Percentiles rank a stretch among this genome's conserved stretches.
These are phyloP conservation scores for Ursus arctos DNA, from an alignment of 2,113 vertebrate species.

Conservation along the genomic window DNA sequence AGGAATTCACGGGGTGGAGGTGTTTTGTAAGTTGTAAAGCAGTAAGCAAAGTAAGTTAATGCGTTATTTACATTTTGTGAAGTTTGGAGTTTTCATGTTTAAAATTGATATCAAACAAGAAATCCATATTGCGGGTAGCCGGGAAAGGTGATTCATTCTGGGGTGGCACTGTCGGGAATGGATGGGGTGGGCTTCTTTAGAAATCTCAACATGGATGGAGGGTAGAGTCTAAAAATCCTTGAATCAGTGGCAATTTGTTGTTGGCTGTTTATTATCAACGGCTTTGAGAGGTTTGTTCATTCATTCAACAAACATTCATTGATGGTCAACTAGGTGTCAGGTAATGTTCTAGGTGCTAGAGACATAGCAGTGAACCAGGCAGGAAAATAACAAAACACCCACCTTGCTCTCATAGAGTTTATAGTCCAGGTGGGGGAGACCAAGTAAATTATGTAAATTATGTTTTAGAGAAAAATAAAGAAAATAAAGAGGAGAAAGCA, in stretches of 20 bases:
- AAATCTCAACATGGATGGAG: neutral
- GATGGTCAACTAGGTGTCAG: neutral
- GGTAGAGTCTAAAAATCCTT: neutral
- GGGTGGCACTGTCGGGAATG: neutral
- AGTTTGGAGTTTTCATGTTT: constrained; percentile 2
- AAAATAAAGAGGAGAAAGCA: neutral
- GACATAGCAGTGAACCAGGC: neutral
- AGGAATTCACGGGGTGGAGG: neutral
- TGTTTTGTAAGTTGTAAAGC: neutral
- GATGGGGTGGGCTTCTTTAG: neutral
- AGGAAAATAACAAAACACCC: neutral
- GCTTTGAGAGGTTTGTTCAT: neutral
- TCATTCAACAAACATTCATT: neutral
- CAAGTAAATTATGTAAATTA: neutral
- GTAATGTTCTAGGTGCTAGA: neutral
- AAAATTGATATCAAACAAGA: constrained; percentile 11
- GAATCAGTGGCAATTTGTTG: neutral
- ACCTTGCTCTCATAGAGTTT: neutral
- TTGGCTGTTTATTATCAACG: neutral
- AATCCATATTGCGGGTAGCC: neutral
- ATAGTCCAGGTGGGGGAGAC: neutral
- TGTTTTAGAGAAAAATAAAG: neutral
- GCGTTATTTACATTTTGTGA: neutral
- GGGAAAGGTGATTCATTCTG: constrained; percentile 27
- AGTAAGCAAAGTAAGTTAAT: neutral